Conservation (phyloP, 1,140 invertebrate genomes). For the Drosophila paulistorum region DNA sequence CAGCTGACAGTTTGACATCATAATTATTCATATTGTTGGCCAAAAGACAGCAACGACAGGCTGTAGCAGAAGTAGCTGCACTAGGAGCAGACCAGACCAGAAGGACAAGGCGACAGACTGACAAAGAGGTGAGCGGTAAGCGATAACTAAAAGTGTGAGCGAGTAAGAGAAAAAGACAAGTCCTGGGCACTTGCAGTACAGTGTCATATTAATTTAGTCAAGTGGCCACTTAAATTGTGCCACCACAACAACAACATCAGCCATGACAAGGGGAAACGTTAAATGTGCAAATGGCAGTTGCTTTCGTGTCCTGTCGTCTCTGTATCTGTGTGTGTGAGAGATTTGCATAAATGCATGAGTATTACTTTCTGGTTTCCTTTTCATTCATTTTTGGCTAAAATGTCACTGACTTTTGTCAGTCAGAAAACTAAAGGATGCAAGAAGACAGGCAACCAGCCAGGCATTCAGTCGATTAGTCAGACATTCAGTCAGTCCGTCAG, state of each 20-base stretch:
- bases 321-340: conserved; percentile 24
- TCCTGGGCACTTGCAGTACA: conserved; percentile 66
- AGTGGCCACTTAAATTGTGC: conserved; percentile 79
- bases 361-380: conserved; percentile 49
- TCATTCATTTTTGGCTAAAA: conserved; percentile 41
- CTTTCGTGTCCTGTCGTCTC: conserved; percentile 26
- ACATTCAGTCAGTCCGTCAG: neutral
- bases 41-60: conserved; percentile 35
- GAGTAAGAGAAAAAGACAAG: conserved; percentile 41
- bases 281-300: conserved; percentile 67
- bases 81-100: neutral
- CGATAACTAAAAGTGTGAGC: neutral
- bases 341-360: conserved; percentile 76
- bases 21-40: conserved; percentile 76
- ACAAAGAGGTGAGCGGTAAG: neutral
- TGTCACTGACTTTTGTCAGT: conserved; percentile 72
- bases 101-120: neutral
- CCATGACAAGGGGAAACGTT: conserved; percentile 34
- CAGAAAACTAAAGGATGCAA: conserved; percentile 24
- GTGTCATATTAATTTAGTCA: conserved; percentile 81
- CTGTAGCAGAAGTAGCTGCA: neutral
- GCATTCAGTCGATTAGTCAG: conserved; percentile 13
- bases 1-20: conserved; percentile 53
- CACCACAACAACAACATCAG: conserved; percentile 50
- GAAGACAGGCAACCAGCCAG: no score